phyloP scores from a whole-genome alignment of 2,888 invertebrate species.

The Germaria angustata region DNA sequence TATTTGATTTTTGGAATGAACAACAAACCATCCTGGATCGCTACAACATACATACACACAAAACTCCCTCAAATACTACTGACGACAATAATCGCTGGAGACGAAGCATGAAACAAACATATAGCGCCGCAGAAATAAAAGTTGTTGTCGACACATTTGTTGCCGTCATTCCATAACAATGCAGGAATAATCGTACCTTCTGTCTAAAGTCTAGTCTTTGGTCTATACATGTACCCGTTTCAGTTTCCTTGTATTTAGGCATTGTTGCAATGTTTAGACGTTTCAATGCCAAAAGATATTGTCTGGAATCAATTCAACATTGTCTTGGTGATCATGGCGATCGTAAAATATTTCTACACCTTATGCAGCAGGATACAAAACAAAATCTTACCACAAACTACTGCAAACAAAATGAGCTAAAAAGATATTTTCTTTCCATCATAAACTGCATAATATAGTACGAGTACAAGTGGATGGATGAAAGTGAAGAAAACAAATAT shows the following conservation, averaged over 20 bases:
- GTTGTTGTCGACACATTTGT: background rate
- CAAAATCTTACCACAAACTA: conserved; percentile 4
- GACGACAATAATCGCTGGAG: background rate
- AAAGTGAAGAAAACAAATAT: no score
- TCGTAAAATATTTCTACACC: conserved; percentile 49
- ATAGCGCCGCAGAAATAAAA: background rate
- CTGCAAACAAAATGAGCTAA: no score
- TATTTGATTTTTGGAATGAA: no score
- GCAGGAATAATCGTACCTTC: background rate
- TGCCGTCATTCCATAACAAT: background rate
- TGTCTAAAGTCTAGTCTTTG: conserved; percentile 37
- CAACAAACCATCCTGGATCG: background rate
- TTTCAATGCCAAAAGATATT: conserved; percentile 1
- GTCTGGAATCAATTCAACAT: background rate
- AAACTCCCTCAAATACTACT: background rate
- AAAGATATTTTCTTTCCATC: no score
- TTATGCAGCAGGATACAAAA: conserved; percentile 26
- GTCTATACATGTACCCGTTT: no score
- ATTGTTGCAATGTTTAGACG: background rate
- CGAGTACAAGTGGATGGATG: no score
- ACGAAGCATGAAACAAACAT: conserved; percentile 17
- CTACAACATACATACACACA: no score
- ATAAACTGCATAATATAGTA: no score
- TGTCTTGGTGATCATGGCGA: conserved; percentile 24
- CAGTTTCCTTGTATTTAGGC: background rate